A percentile compares a stretch with the other conserved stretches of the same genome.
phyloP scores from a whole-genome alignment of 1,140 invertebrate species.

The Leptestheria dahalacensis region DNA sequence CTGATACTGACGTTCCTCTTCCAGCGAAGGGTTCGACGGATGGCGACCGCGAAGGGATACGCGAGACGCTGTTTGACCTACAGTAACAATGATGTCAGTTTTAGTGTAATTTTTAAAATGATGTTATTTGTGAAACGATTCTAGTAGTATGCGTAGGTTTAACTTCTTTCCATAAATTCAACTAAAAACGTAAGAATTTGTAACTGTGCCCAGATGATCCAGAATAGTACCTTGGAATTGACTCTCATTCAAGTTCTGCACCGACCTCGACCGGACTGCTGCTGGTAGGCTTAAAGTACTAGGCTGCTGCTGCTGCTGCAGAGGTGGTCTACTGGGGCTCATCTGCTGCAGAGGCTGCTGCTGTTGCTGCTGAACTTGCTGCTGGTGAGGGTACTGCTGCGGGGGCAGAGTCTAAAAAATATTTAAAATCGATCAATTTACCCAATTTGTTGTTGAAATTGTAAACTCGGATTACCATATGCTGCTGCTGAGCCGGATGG shows the following conservation, averaged over 20 bases:
- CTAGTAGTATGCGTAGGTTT: too few species aligned
- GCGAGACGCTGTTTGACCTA: neutral
- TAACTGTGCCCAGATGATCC: too few species aligned
- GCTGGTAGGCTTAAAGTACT: neutral
- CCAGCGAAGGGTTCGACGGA: constrained; percentile 3
- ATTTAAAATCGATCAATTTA: too few species aligned
- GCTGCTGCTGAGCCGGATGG: constrained; percentile 21
- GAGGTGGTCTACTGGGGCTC: constrained; percentile 21
- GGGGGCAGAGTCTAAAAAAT: too few species aligned
- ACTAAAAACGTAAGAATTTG: too few species aligned
- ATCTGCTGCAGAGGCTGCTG: constrained; percentile 21
- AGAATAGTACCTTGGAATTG: neutral
- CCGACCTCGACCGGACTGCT: constrained; percentile 3
- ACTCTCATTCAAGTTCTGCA: constrained; percentile 14
- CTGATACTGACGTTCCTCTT: constrained; percentile 24
- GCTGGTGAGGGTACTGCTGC: constrained; percentile 5
- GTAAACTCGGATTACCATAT: too few species aligned
- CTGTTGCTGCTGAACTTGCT: constrained; percentile 19
- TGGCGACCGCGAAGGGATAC: constrained; percentile 7
- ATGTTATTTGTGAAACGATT: too few species aligned
- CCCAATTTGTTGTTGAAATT: too few species aligned
- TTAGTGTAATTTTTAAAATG: too few species aligned
- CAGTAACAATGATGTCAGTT: neutral
- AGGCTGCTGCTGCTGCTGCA: constrained; percentile 21
- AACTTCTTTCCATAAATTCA: too few species aligned